Conservation (phyloP, 2,888 invertebrate genomes). For the Drosophila silvestris region DNA sequence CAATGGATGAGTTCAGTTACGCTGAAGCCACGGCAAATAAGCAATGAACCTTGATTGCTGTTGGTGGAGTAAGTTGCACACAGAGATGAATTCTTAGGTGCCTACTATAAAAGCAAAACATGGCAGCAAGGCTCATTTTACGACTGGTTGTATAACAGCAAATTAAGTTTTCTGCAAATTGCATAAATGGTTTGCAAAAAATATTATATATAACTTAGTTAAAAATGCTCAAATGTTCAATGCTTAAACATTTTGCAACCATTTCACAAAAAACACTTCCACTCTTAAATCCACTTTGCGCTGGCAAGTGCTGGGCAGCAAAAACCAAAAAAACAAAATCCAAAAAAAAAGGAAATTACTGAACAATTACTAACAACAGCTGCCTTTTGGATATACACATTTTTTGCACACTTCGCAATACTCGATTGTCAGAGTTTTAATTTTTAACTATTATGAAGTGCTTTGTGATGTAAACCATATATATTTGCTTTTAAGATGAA, state of each 20-base stretch:
- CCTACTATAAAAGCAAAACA: neutral
- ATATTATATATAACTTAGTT: neutral
- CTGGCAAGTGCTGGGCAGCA: neutral
- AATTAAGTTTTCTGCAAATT: slow-evolving; percentile 8
- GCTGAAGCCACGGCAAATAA: slow-evolving; percentile 1
- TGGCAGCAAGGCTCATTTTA: slow-evolving; percentile 2
- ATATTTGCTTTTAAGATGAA: neutral
- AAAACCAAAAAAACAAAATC: neutral
- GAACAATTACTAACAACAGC: slow-evolving; percentile 1
- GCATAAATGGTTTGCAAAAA: slow-evolving; percentile 5
- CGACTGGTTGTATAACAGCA: neutral
- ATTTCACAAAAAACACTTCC: neutral
- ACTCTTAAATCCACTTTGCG: slow-evolving; percentile 27
- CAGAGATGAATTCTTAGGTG: neutral
- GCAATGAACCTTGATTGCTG: slow-evolving; percentile 4
- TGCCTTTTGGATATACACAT: slow-evolving; percentile 1
- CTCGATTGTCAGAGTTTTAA: slow-evolving; percentile 43
- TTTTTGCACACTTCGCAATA: slow-evolving; percentile 2
- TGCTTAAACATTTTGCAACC: neutral
- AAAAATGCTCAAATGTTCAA: neutral
- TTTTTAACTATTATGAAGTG: slow-evolving; percentile 50
- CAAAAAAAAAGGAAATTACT: neutral
- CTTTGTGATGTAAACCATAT: slow-evolving; percentile 24
- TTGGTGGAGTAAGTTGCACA: neutral
- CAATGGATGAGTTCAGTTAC: slow-evolving; percentile 9